Conservation (phyloP, 2,888 invertebrate genomes). For the Nematopogon swammerdamellus region DNA sequence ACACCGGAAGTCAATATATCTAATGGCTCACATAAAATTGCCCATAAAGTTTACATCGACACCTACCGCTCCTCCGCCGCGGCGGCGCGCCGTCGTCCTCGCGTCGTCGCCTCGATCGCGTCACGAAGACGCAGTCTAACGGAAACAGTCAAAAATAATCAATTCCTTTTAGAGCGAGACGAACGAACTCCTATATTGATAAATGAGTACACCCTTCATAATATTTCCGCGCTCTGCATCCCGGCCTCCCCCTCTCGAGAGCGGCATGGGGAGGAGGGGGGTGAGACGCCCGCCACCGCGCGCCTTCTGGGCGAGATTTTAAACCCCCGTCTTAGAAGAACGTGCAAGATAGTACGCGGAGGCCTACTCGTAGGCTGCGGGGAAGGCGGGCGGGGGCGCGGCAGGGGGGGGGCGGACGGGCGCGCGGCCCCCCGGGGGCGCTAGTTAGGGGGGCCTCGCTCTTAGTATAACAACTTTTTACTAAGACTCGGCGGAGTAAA, state of each 20-base stretch:
- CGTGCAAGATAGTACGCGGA: conserved; percentile 51
- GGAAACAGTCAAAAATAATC: conserved; percentile 43
- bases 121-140: background rate
- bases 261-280: conserved; percentile 1
- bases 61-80: no score
- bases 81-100: no score
- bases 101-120: no score
- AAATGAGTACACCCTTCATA: conserved; percentile 54
- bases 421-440: conserved; percentile 23
- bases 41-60: no score
- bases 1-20: no score
- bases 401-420: conserved; percentile 28
- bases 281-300: conserved; percentile 3
- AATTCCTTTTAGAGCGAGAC: conserved; percentile 48
- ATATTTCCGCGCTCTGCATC: conserved; percentile 34
- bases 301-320: conserved; percentile 26
- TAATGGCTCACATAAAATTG: no score
- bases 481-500: conserved; percentile 47
- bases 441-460: conserved; percentile 2
- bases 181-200: conserved; percentile 56
- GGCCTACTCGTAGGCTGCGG: conserved; percentile 29
- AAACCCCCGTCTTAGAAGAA: conserved; percentile 18
- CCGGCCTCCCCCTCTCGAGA: conserved; percentile 15
- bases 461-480: conserved; percentile 40
- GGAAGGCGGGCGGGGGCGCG: background rate